Conservation (phyloP, 2,888 invertebrate species). For the Drosophila mercatorum region DNA sequence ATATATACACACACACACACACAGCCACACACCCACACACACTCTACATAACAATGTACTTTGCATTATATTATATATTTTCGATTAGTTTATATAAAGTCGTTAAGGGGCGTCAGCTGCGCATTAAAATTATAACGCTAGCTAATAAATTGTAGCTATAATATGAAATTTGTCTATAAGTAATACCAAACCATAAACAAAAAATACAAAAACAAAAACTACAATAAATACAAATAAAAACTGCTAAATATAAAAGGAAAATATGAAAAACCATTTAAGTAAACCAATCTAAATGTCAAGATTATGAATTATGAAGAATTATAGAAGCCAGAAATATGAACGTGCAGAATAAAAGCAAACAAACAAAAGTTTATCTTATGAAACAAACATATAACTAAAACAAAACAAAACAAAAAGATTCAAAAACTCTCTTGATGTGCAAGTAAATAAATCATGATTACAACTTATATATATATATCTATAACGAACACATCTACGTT, state of each 20-base stretch:
- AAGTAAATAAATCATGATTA: constrained; percentile 36
- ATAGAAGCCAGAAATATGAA: constrained; percentile 30
- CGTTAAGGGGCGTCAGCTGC: constrained; percentile 60
- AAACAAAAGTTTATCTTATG: constrained; percentile 35
- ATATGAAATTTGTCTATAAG: constrained; percentile 79
- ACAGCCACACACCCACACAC: constrained; percentile 13
- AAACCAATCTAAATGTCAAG: constrained; percentile 42
- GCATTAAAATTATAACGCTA: constrained; percentile 72
- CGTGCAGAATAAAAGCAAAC: constrained; percentile 24
- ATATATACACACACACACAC: constrained; percentile 26
- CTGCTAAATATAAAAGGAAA: constrained; percentile 19
- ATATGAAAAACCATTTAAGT: constrained; percentile 11
- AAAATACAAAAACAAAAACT: constrained; percentile 27
- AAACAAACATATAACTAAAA: constrained; percentile 43
- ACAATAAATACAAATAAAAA: constrained; percentile 34
- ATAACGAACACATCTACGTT: constrained; percentile 40
- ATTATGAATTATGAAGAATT: constrained; percentile 21
- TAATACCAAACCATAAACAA: constrained; percentile 71
- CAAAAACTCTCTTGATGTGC: constrained; percentile 34
- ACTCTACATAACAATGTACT: constrained; percentile 41
- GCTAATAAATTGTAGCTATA: constrained; percentile 79
- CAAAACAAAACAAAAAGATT: constrained; percentile 12
- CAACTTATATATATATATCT: constrained; percentile 31
- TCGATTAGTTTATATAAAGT: constrained; percentile 52
- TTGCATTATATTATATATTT: constrained; percentile 51